Base-by-base conservation (phyloP, 2,888 invertebrate genomes). In the Ennomos erosarius region DNA sequence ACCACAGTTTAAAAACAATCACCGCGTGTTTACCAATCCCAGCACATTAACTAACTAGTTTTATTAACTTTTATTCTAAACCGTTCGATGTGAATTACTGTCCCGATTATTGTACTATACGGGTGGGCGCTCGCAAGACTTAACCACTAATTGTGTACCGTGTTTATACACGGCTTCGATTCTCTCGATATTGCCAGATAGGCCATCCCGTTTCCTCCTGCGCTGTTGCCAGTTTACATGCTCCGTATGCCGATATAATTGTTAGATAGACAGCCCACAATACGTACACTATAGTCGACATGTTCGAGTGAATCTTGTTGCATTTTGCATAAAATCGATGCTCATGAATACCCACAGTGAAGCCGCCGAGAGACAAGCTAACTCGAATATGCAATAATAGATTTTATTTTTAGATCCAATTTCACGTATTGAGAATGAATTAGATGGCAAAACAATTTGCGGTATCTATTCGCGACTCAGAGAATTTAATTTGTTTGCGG, bases 291-390 rank as follows among this genome's bases (percentile, higher is more conserved):
- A 77, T 70, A 82, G 76, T 71, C 81, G 75, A 81, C 83, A 77
- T 81, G 85, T 85, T 85, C 84, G 84, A 88, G 88, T 89, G 89
- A 91, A 91, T 90, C 89, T 90, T 89, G 90, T 88, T 91, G 90
- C 88, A 90, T 89, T 92, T 91, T 92, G 90, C 91, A 92, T 91
- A 91, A 91, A 92, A 92, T 92, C 92, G 89, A 92, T 92, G 89
- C 84, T 87, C 90, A 86, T 88, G 90, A 91, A 90, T 90, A 88
- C 83, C 75, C 74, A 73, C 73, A 75, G 70, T 78, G 78, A 77
- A 76, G 78, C 84, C 79, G 78, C 73, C 70, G 82, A 79, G 86
- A 86, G 84, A 84, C 80, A 84, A 81, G 76, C 78, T 80, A 75
- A 76, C 75, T 79, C 74, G 77, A 85, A 86, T 86, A 86, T 79